These are phyloP conservation scores for Pterocles orientalis DNA, from an alignment of 2,113 vertebrate genomes.

Conservation along the genomic window DNA sequence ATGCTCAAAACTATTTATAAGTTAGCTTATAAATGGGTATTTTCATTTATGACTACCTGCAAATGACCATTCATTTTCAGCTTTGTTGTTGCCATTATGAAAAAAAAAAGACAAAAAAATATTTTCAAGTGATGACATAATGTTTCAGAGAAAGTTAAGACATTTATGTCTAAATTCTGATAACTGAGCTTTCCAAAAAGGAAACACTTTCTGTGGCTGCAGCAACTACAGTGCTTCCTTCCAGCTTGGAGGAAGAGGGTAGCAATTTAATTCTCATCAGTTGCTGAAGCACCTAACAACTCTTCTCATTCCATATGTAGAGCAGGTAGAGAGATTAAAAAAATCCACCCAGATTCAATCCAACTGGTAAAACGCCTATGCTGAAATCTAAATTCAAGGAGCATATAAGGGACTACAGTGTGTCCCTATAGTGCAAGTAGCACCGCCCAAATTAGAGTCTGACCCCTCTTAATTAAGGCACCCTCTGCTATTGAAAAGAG, in stretches of 20 bases:
- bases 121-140: background rate
- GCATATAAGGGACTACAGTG: fast-evolving
- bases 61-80: background rate
- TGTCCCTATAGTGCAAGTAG: background rate
- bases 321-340: background rate
- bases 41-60: background rate
- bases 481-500: background rate
- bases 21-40: background rate
- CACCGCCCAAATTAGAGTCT: background rate
- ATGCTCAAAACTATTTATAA: background rate
- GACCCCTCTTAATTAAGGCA: background rate
- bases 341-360: background rate
- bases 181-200: background rate
- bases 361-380: background rate
- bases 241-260: background rate
- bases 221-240: background rate
- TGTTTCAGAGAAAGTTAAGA: background rate
- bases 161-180: background rate
- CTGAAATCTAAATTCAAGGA: background rate
- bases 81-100: background rate
- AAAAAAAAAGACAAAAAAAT: too few relatives aligned
- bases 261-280: background rate
- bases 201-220: background rate
- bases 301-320: background rate
- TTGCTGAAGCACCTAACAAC: background rate